Base-by-base conservation (phyloP, 2,113 vertebrate species). In the Thunnus maccoyii region DNA sequence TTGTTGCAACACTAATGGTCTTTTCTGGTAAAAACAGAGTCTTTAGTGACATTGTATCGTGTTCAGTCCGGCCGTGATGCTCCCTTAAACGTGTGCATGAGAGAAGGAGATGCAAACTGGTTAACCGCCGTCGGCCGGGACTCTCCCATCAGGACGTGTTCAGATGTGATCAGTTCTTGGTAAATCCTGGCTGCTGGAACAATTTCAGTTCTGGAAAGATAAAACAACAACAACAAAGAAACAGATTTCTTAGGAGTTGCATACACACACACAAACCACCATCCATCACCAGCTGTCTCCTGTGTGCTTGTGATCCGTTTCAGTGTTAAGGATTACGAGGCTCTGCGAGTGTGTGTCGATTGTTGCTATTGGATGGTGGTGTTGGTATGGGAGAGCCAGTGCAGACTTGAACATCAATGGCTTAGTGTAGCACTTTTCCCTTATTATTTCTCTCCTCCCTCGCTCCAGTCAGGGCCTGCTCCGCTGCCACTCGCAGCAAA, bases 371-470 rank as follows among this genome's bases (percentile, higher is more conserved):
- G 67, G 70, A 55, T 36, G 67, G 18, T 25, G 32, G 55, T 69
- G 81, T 69, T 72, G 72, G 86, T 82, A 70, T 85, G 72, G 25
- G 15, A 15, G 76, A 77, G 74, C 92, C 84, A 90, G 93, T 93
- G 89, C 84, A 92, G 90, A 94, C 93, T 92, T 91, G 93, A 94
- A 90, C 72, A 30, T 67, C 60, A 50, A 52, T 47, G 65, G 60
- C 74, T 88, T 51, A 65, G 71, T 41, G 69, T 6, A n/a, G 66
- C 72, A 71, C 69, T 81, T 79, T 67, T 75, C 74, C 70, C 16
- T 73, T 72, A 78, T 88, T 87, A 32, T 77, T 71, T 50, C 51
- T 46, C 68, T 56, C 36, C 66, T 72, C 57, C 46, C 16, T 41
- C 1, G n/a, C 76, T 89, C 82, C 14, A 85, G 88, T 92, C 52